Conservation (phyloP, 2,797 vertebrate species). For the Triplophysa bombifrons region DNA sequence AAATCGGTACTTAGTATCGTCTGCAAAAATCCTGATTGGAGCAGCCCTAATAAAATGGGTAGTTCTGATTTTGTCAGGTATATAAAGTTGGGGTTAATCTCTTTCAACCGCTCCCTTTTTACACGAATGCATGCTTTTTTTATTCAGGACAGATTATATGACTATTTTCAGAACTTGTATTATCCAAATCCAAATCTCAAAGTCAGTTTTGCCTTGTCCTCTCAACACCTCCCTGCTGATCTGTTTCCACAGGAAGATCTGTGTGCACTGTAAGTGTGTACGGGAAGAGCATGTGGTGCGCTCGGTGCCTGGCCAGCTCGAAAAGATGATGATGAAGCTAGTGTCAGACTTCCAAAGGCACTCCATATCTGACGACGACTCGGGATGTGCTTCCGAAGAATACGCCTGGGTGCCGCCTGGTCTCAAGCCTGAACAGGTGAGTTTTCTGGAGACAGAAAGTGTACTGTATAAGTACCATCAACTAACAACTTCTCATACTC, state of each 20-base stretch:
- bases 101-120: background rate
- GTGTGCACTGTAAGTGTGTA: constrained; percentile 91
- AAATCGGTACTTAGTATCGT: no score
- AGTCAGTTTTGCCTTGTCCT: constrained; percentile 5
- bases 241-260: constrained; percentile 85
- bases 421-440: constrained; percentile 91
- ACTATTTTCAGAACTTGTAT: background rate
- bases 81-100: background rate
- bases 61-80: background rate
- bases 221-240: background rate
- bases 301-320: constrained; percentile 82
- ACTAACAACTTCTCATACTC: no score
- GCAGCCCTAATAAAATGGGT: no score
- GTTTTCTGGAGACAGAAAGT: background rate
- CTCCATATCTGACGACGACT: constrained; percentile 89
- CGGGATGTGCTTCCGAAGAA: constrained; percentile 89
- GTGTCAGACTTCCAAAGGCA: constrained; percentile 89
- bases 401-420: constrained; percentile 92
- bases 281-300: constrained; percentile 87
- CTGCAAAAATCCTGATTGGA: no score
- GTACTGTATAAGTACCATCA: background rate
- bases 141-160: background rate
- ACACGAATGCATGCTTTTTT: background rate
- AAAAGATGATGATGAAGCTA: constrained; percentile 88
- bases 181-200: background rate